Conservation (phyloP, 2,888 invertebrate genomes). For the Cheilosia pagana region DNA sequence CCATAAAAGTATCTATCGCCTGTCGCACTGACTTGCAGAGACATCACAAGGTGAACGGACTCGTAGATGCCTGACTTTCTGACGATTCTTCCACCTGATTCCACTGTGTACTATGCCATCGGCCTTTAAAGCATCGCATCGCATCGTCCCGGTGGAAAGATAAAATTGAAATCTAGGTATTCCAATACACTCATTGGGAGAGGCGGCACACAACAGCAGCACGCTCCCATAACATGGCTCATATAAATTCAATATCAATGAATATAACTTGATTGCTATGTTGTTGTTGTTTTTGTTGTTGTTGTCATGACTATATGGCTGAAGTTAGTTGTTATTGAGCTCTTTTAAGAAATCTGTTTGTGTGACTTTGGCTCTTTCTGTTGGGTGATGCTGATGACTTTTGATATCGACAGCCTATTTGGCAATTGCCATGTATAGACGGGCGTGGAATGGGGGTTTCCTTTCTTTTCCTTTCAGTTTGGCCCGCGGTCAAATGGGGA, state of each 20-base stretch:
- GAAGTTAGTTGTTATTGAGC: background rate
- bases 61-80: constrained; percentile 1
- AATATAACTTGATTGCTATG: constrained; percentile 23
- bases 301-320: background rate
- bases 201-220: constrained; percentile 1
- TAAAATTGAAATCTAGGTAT: constrained; percentile 26
- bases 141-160: constrained; percentile 6
- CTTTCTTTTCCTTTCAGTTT: too few species aligned
- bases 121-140: constrained; percentile 6
- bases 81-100: background rate
- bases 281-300: background rate
- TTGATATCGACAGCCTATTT: background rate
- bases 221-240: constrained; percentile 13
- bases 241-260: constrained; percentile 43
- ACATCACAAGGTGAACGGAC: constrained; percentile 14
- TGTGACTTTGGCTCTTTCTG: background rate
- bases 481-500: too few species aligned
- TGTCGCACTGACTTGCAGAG: constrained; percentile 19
- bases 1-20: constrained; percentile 39
- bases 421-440: too few species aligned
- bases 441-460: too few species aligned
- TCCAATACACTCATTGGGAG: constrained; percentile 13
- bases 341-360: constrained; percentile 13
- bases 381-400: background rate
- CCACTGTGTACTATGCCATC: background rate